Evolutionary conservation across 1,140 invertebrate species (phyloP), one percentile per base, ranked within the genome.

Genomic region (Bombus pascuorum): DNA sequence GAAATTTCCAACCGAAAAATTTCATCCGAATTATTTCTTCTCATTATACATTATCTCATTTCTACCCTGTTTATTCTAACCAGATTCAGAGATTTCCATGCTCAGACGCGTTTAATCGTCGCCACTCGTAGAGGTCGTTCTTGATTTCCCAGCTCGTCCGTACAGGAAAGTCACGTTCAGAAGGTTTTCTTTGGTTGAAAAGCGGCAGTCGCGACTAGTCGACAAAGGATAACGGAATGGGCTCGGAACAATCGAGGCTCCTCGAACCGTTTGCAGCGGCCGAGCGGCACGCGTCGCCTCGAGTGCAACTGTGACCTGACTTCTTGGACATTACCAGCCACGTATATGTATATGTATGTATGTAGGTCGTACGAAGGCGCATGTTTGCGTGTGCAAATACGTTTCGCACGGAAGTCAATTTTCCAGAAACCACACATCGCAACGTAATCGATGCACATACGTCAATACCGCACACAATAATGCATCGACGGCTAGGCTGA

Each of bases 301-400:
- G 47, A 76, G 82, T 72, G 53, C 22, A 79, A 84, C 66, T 37
- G 75, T 79, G 75, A 79, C 75, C 82, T 66, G 66, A 32, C 81
- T 79, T 44, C 81, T 82, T 66, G 37, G 76, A 71, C 75, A 71
- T 47, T 37, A 13, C 28, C 9, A 9, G 32, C 28, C 57, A 37
- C 42, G n/a, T 32, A n/a, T 44, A 32, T 13, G 10, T 25, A 22
- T 22, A 59, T 34, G 25, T 18, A 34, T 32, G 66, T 71, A 83
- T 70, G 75, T 78, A 84, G 82, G 82, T 79, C 76, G 73, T 32
- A n/a, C 72, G 71, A n/a, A 37, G 71, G 32, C 53, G 57, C 57
- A 5, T 32, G 72, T 68, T 72, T n/a, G 62, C 81, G 81, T 42
- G 82, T 44, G 75, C 66, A 47, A 84, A 78, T 70, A 84, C 75